Base-by-base conservation (phyloP, 2,113 vertebrate genomes). In the Trinectes maculatus region DNA sequence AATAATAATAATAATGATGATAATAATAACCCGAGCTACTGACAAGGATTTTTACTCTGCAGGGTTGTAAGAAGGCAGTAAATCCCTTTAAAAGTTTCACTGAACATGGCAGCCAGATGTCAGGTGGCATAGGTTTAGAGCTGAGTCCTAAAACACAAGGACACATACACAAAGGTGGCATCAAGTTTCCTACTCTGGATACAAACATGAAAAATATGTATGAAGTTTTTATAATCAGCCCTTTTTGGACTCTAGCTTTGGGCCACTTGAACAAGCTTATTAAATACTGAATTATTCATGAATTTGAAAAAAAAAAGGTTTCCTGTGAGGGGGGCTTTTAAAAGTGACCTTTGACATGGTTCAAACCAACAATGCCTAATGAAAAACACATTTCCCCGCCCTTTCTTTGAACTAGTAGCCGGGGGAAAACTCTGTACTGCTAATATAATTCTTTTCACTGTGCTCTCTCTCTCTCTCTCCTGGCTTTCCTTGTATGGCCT, bases 11-110 rank as follows among this genome's bases (percentile, higher is more conserved):
- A n/a, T n/a, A 31, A 31, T 5, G 8, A 31, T 5, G 8, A 31
- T 5, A 31, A 31, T 76, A 88, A 65, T 72, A 79, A 87, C 69
- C 53, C 53, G 85, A 75, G 78, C 26, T 64, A 82, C 72, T 61
- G 74, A 62, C 15, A 8, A 80, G 71, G 86, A 83, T 72, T 82
- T 73, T 60, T 75, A 66, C 75, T 83, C 68, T 36, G 51, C 71
- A 39, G 80, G 86, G 55, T 81, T 43, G 67, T 26, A 37, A 84
- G 71, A 60, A 72, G 86, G 70, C 31, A 48, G 15, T 37, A 87
- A 90, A 67, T 82, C 69, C 63, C 79, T 85, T 84, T 86, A 80
- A 91, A 85, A 84, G 68, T 80, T 84, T 84, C 72, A 72, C 68
- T 57, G 44, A 74, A 87, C 43, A 77, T 3, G 31, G 88, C 65